These are phyloP conservation scores for Aphelenchoides bicaudatus DNA, from an alignment of 2,888 invertebrate species.

Conservation along the genomic window DNA sequence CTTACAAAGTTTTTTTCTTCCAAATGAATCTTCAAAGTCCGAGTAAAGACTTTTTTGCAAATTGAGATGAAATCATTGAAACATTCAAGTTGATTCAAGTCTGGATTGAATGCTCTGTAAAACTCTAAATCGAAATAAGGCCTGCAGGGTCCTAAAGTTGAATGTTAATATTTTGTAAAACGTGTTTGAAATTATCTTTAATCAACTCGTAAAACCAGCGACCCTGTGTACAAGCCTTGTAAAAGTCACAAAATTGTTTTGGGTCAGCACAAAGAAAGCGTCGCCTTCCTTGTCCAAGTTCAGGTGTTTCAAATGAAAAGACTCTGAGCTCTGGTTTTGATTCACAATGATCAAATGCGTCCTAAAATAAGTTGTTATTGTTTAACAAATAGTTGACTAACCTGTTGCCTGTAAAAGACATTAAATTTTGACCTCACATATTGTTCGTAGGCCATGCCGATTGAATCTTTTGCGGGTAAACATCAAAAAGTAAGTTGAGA, in stretches of 20 bases:
- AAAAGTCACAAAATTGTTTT: slow-evolving; percentile 26
- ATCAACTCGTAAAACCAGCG: slow-evolving; percentile 38
- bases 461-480: too few species aligned
- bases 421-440: too few species aligned
- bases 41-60: slow-evolving; percentile 9
- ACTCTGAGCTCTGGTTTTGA: neutral
- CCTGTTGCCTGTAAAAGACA: too few species aligned
- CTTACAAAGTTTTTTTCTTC: slow-evolving; percentile 24
- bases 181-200: slow-evolving; percentile 26
- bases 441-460: too few species aligned
- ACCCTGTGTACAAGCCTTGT: slow-evolving; percentile 2
- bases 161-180: neutral
- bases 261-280: neutral
- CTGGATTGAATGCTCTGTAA: slow-evolving; percentile 23
- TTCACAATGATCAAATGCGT: too few species aligned
- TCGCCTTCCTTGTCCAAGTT: too few species aligned
- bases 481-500: too few species aligned
- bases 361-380: too few species aligned
- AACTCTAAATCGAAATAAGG: slow-evolving; percentile 41
- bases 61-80: slow-evolving; percentile 24
- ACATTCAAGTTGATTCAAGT: slow-evolving; percentile 10
- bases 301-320: slow-evolving; percentile 14
- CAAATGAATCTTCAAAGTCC: slow-evolving; percentile 19
- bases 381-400: too few species aligned
- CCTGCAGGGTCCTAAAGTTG: too few species aligned